Evolutionary conservation across 2,888 invertebrate genomes (phyloP).

Genomic region (Amphimallon solstitiale): DNA sequence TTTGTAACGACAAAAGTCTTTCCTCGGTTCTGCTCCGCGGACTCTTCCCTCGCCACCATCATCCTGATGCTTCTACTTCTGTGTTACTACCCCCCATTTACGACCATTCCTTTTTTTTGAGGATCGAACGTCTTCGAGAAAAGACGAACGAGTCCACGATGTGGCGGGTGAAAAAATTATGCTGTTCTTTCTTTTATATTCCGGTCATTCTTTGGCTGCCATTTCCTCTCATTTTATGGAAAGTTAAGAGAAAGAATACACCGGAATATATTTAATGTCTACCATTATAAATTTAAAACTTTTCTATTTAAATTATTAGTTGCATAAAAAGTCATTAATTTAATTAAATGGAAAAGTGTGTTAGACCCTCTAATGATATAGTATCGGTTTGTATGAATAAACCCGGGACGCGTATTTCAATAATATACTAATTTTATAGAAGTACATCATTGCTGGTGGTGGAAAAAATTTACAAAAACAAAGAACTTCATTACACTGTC

Average conservation of each 20-base stretch:
- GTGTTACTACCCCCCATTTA: neutral
- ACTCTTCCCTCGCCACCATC: neutral
- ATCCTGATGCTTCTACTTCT: neutral
- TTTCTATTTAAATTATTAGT: too few species aligned
- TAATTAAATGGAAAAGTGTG: too few species aligned
- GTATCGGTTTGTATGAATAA: too few species aligned
- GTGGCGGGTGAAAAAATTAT: neutral
- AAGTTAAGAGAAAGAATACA: constrained; percentile 8
- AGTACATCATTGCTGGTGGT: too few species aligned
- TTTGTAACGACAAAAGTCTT: constrained; percentile 57
- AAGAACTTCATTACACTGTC: too few species aligned
- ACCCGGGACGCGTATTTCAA: too few species aligned
- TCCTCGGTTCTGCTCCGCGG: constrained; percentile 7
- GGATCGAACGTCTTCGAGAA: constrained; percentile 2
- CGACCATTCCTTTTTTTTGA: too few species aligned
- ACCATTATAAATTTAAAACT: too few species aligned
- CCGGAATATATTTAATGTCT: constrained; percentile 15
- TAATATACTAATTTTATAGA: too few species aligned
- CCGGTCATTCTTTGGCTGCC: neutral
- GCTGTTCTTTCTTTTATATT: neutral
- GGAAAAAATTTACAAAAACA: too few species aligned
- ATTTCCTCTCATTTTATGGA: neutral
- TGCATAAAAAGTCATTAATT: too few species aligned
- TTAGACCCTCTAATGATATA: too few species aligned
- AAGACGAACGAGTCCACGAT: neutral